Conservation (phyloP, 2,797 vertebrate species). For the Allobates femoralis region DNA sequence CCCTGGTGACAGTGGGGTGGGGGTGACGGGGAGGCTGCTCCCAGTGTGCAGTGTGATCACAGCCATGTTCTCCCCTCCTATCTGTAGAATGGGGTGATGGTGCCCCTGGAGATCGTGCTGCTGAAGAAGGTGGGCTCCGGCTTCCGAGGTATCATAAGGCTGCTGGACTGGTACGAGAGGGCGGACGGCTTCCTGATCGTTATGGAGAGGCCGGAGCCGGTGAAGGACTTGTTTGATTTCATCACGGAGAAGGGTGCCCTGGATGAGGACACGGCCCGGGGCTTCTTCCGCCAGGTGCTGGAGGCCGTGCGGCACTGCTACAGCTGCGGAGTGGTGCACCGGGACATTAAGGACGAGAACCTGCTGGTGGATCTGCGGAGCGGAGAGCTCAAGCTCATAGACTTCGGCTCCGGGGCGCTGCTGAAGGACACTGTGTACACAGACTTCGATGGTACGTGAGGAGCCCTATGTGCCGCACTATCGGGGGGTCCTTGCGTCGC, state of each 20-base stretch:
- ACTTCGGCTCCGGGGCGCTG: conserved; percentile 95
- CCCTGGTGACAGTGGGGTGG: conserved; percentile 90
- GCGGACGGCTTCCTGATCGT: conserved; percentile 93
- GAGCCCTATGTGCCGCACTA: conserved; percentile 81
- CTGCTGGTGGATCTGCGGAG: conserved; percentile 92
- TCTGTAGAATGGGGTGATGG: conserved; percentile 84
- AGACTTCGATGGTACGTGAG: conserved; percentile 91
- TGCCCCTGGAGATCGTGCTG: conserved; percentile 92
- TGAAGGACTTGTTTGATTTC: conserved; percentile 96
- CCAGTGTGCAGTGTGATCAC: too few species aligned
- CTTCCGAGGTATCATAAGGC: conserved; percentile 91
- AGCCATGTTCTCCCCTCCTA: neutral
- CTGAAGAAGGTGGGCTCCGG: conserved; percentile 93
- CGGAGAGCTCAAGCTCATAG: conserved; percentile 95
- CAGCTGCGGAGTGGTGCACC: conserved; percentile 91
- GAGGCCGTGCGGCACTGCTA: conserved; percentile 95
- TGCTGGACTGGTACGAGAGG: conserved; percentile 95
- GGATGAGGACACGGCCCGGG: conserved; percentile 89
- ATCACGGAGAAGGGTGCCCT: conserved; percentile 96
- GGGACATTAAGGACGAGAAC: conserved; percentile 98
- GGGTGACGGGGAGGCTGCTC: too few species aligned
- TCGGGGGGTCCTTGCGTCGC: neutral
- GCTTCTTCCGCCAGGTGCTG: conserved; percentile 93
- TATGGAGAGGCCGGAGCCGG: conserved; percentile 93
- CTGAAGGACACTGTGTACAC: conserved; percentile 99